phyloP scores from a whole-genome alignment of 2,888 invertebrate genomes.

The Trachelus iudaicus region DNA sequence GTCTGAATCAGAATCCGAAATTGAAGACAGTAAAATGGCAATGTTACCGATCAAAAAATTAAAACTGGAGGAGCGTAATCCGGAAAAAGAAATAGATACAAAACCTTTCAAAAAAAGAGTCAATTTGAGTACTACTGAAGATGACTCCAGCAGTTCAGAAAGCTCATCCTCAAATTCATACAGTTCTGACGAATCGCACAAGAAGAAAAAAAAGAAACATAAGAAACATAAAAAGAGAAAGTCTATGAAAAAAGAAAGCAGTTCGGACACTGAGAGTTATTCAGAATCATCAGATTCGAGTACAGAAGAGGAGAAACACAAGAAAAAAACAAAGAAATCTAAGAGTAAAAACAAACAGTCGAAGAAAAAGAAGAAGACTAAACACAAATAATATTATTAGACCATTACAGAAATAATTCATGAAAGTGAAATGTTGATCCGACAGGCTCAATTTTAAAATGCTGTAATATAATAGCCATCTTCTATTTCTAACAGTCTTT shows the following conservation, averaged over 20 bases:
- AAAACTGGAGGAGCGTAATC: constrained; percentile 43
- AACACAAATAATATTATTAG: constrained; percentile 67
- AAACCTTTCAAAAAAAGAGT: constrained; percentile 61
- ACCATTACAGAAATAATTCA: not conserved
- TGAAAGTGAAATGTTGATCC: not conserved
- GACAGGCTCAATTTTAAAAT: constrained; percentile 25
- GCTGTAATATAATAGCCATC: constrained; percentile 23
- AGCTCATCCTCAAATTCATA: constrained; percentile 67
- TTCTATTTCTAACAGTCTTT: not conserved
- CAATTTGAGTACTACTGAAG: constrained; percentile 68
- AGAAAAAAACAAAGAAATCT: constrained; percentile 73
- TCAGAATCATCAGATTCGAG: constrained; percentile 74
- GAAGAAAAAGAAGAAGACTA: constrained; percentile 80
- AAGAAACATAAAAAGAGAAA: constrained; percentile 70
- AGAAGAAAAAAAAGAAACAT: constrained; percentile 72
- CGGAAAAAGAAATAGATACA: constrained; percentile 50
- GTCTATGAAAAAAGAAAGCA: constrained; percentile 70
- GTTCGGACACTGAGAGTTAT: constrained; percentile 73
- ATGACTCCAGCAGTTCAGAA: constrained; percentile 67
- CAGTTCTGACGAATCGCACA: constrained; percentile 66
- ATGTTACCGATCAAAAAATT: constrained; percentile 36
- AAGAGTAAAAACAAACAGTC: constrained; percentile 77
- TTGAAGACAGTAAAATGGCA: constrained; percentile 56
- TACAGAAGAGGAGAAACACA: constrained; percentile 75
- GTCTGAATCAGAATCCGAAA: constrained; percentile 72